Base-by-base conservation (phyloP, 2,888 invertebrate species). In the Lottia gigantea region DNA sequence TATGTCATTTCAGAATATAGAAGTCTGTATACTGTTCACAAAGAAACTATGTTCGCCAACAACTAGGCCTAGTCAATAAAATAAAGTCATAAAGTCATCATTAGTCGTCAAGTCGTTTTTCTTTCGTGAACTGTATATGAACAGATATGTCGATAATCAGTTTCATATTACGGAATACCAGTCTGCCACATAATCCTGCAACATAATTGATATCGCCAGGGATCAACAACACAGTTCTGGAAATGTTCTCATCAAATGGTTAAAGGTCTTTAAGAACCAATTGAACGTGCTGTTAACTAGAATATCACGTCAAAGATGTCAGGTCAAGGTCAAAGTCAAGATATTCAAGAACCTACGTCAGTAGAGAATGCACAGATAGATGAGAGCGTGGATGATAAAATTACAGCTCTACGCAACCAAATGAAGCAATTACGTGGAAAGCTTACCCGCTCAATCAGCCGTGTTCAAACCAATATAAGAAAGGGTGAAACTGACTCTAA, bases 261-360 rank as follows among this genome's bases (percentile, higher is more conserved):
- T 23, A 11, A n/a, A 55, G n/a, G 55, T 55, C n/a, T n/a, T n/a
- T n/a, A n/a, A n/a, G n/a, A n/a, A n/a, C n/a, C n/a, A n/a, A n/a
- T 23, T 16, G n/a, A n/a, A 19, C 7, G 55, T 55, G 55, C 23
- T 55, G 55, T 55, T 1, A 55, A 55, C 23, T 23, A 55, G 55
- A 8, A n/a, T 55, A 11, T 23, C 55, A 55, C 2, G 40, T 40
- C 40, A n/a, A n/a, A n/a, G 55, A 55, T 55, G 55, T 55, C 55
- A 11, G 55, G n/a, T 23, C 55, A 55, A 55, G n/a, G 55, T 55
- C 55, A 55, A 55, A 23, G 23, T 55, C 55, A 55, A 55, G 55
- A 55, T 6, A 16, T 55, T 23, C 19, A 55, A n/a, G 23, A 15
- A 1, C 8, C 16, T 49, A 31, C 31, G 31, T 31, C 40, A 40